Base-by-base conservation (phyloP, 1,140 invertebrate species). In the Caenorhabditis tropicalis region DNA sequence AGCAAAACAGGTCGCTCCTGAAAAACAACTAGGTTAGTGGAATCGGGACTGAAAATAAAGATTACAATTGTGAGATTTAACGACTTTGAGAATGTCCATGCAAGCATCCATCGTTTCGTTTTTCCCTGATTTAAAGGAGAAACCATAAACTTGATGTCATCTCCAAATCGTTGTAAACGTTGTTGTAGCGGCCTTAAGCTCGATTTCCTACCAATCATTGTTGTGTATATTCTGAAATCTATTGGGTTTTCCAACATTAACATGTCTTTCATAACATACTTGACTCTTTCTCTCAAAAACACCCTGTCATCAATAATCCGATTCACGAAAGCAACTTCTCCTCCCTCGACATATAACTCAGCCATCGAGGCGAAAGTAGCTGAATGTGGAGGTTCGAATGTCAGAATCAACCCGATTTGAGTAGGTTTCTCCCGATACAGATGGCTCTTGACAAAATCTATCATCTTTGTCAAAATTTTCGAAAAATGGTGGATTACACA, bases 401-500 rank as follows among this genome's bases (percentile, higher is more conserved):
- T 65, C 36, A 19, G 21, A 53, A 33, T 16, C 29, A 16, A 48
- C 16, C 10, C 19, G 21, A 31, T 46, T 79, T 49, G 36, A 39
- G 19, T 46, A 48, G 1, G 36, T 70, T 6, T 79, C 29, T 12
- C 27, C 12, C 9, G 60, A 70, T 15, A 21, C 12, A 0, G 56
- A 39, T 16, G 39, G n/a, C 15, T 48, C 43, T 48, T 79, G 2
- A 27, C 43, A 53, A 74, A 46, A 49, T 27, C n/a, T 46, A 10
- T 80, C 65, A n/a, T 36, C 27, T n/a, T 36, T 6, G 2, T 80
- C 70, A 1, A 9, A 29, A 21, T 80, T 79, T n/a, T 81, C 58
- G 79, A 81, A 85, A 31, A 85, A 85, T 12, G 83, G 83, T 9
- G 83, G 83, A 49, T 85, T 85, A 48, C 83, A 85, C 83, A 85